Evolutionary conservation across 2,888 invertebrate genomes (phyloP).

Genomic region (Polylopha cassiicola): DNA sequence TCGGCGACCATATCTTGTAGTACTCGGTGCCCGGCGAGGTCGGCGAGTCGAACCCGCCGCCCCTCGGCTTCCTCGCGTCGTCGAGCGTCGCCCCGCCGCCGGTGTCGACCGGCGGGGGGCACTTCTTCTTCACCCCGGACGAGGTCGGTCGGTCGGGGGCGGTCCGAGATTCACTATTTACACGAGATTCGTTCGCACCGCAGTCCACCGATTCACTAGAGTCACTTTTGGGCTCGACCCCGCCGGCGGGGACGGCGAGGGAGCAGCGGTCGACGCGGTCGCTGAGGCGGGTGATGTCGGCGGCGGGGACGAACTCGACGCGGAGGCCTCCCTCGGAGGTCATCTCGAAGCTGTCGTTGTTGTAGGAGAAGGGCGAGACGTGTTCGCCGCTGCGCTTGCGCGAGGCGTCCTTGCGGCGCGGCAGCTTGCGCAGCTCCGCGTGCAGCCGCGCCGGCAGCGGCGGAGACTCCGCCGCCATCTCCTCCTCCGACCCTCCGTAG

Average conservation of each 20-base stretch:
- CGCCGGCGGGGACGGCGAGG: conserved; percentile 73
- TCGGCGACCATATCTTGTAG: conserved; percentile 83
- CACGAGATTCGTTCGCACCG: conserved; percentile 65
- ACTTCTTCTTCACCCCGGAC: conserved; percentile 75
- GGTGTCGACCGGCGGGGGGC: conserved; percentile 75
- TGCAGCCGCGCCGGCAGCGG: conserved; percentile 64
- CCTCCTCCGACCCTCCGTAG: conserved; percentile 80
- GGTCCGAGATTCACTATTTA: conserved; percentile 70
- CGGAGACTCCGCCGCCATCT: conserved; percentile 80
- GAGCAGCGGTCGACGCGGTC: conserved; percentile 75
- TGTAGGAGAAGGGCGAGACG: conserved; percentile 67
- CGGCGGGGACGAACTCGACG: conserved; percentile 61
- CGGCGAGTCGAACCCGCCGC: conserved; percentile 72
- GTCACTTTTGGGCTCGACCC: conserved; percentile 67
- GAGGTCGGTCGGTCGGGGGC: conserved; percentile 56
- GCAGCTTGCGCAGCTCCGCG: conserved; percentile 77
- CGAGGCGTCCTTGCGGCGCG: conserved; percentile 72
- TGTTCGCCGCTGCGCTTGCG: conserved; percentile 69
- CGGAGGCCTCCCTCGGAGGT: conserved; percentile 62
- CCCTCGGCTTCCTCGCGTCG: conserved; percentile 80
- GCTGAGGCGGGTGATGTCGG: conserved; percentile 69
- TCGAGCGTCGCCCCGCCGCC: conserved; percentile 68
- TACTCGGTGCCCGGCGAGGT: conserved; percentile 80
- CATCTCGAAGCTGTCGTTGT: conserved; percentile 74
- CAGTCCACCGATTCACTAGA: conserved; percentile 70